Base-by-base conservation (phyloP, 2,113 vertebrate species). In the Cololabis saira region DNA sequence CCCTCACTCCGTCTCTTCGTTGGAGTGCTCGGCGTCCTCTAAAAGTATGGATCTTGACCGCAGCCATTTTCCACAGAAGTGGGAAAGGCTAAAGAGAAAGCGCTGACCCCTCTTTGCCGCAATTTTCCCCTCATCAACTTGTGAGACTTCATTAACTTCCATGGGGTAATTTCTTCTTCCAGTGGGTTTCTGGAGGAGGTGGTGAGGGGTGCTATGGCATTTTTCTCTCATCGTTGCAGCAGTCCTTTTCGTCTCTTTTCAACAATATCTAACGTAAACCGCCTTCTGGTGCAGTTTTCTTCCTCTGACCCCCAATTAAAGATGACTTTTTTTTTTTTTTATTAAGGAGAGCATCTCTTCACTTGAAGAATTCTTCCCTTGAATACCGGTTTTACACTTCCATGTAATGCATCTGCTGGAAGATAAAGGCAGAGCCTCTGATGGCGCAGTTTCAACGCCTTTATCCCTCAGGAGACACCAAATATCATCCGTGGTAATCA, bases 111-210 rank as follows among this genome's bases (percentile, higher is more conserved):
- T 90, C 84, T 91, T 88, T 87, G 62, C 86, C 47, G 88, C 91
- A 92, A 92, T 92, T 92, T 91, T 89, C 89, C 84, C 85, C 89
- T 92, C 92, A 92, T 93, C 89, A 91, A 88, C 89, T 89, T 90
- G 90, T 88, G 89, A 91, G 89, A 92, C 91, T 93, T 93, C 92
- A 93, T 93, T 93, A 93, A 93, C 92, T 93, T 91, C 79, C 75
- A 61, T 52, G 63, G 87, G 88, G 87, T 90, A 92, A 93, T 91
- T 93, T 89, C 78, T 71, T 85, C 78, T 81, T 70, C 85, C 79
- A 76, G 58, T 80, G 84, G 78, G n/a, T 83, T 85, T 71, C 47
- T 52, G 74, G 62, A 55, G 24, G 55, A 3, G 41, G 41, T 58
- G 48, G 27, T 10, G 50, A 62, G 27, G 59, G 52, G 43, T 8